Base-by-base conservation (phyloP, 2,797 vertebrate species). In the Mus spretus region DNA sequence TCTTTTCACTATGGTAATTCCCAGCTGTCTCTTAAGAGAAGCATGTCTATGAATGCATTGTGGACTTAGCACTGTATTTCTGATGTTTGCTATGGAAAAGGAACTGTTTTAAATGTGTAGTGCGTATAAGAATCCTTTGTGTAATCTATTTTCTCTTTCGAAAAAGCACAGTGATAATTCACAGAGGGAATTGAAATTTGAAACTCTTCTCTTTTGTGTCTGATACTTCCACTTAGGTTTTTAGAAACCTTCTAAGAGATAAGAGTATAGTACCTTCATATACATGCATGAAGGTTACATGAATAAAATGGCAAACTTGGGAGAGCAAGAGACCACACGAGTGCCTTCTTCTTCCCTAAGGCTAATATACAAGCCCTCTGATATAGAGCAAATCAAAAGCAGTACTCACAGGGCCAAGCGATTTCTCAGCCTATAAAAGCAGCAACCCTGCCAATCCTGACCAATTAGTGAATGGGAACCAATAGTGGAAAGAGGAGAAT, bases 61-160 rank as follows among this genome's bases (percentile, higher is more conserved):
- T 98, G 99, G 1, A 98, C 99, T 96, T 99, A 97, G n/a, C 98
- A 98, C 93, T 99, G 98, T n/a, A 88, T 97, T 98, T 98, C 98
- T 20, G 98, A 98, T 0, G 98, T 95, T 96, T 98, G 98, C 93
- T 98, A 98, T 2, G 99, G 99, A 96, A 99, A 99, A 98, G 98
- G 98, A 67, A 97, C 99, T 97, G 98, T 99, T 98, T 99, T 98
- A 95, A 99, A 99, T 95, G 99, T 99, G 82, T 99, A 99, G 98
- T 99, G 99, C 99, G 99, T 99, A 99, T 98, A 99, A 98, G 99
- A 99, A 98, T 99, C 99, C 98, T 99, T 99, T 84, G 99, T 99
- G 98, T 99, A 98, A 99, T 97, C 97, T 95, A 93, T 63, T 88
- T 53, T 77, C 98, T 98, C 67, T n/a, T 98, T 98, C 90, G 95